Base-by-base conservation (phyloP, 2,797 vertebrate genomes). In the Sebastes hubbsi region DNA sequence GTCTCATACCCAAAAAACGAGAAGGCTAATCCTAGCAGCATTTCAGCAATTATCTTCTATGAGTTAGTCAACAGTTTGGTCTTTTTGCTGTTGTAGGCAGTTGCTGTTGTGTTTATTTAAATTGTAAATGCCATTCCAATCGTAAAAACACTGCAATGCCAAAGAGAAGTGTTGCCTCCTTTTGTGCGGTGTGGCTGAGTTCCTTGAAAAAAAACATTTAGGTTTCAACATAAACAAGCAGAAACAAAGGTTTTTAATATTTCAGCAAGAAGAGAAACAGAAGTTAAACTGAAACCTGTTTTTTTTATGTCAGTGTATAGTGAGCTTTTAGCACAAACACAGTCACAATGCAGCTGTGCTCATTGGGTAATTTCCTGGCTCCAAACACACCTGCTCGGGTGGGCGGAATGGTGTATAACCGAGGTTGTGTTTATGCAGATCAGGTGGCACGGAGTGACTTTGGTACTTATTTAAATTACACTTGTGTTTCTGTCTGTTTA, bases 361-460 rank as follows among this genome's bases (percentile, higher is more conserved):
- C 18, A 4, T 38, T 13, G 5, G 29, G 27, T 82, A 2, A 62
- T 82, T 77, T 25, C 38, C 77, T 27, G 42, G 20, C 61, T 60
- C 10, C 8, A 64, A 18, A 52, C 25, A 46, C 22, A 36, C 22
- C 22, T 61, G 36, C 13, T 14, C 22, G 22, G 2, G 63, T 46
- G 49, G 69, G 25, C 20, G 66, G 59, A 36, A 56, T 1, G 36
- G 52, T 8, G 25, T 38, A 46, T 46, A 12, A 59, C 3, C 2
- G 34, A 29, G 60, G n/a, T 14, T 71, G 72, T 70, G 64, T 63
- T 67, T 64, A 54, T 78, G 75, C 63, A 77, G 54, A 69, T 61
- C 34, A 29, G 78, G 54, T 6, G 59, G 6, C 29, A 32, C 8
- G 4, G 42, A 49, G 63, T 16, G 20, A 16, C 62, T 72, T 29